phyloP scores from a whole-genome alignment of 92 coral and sea anemone species.

The Zoanthus sociatus region DNA sequence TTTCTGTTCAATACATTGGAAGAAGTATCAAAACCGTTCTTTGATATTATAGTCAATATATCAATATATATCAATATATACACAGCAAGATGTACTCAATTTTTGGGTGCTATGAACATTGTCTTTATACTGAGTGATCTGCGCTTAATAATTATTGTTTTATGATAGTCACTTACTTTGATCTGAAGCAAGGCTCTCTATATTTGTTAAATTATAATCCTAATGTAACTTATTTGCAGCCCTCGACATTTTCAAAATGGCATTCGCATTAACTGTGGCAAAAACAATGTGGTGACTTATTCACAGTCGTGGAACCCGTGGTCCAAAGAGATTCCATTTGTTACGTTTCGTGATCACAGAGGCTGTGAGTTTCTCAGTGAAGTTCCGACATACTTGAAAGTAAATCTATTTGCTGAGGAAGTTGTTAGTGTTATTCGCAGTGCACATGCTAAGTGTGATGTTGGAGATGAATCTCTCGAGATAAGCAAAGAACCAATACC shows the following conservation, averaged over 20 bases:
- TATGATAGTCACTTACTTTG: too few relatives aligned
- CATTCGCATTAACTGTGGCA: conserved; percentile 86
- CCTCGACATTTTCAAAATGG: conserved; percentile 92
- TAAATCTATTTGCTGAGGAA: conserved; percentile 71
- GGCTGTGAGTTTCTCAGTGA: conserved; percentile 64
- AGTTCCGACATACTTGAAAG: conserved; percentile 75
- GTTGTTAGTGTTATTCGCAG: conserved; percentile 67
- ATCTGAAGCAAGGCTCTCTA: background rate
- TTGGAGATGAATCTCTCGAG: conserved; percentile 83
- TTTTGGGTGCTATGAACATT: too few relatives aligned
- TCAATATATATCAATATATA: too few relatives aligned
- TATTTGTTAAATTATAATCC: background rate
- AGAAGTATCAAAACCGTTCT: too few relatives aligned
- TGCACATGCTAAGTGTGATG: conserved; percentile 77
- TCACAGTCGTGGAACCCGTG: conserved; percentile 98
- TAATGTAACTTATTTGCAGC: conserved; percentile 76
- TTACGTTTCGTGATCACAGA: conserved; percentile 85
- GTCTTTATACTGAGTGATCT: too few relatives aligned
- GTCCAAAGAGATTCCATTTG: conserved; percentile 86
- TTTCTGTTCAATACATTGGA: too few relatives aligned
- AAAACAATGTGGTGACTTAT: conserved; percentile 66
- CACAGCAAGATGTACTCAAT: too few relatives aligned
- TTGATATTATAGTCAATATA: too few relatives aligned
- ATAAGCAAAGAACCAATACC: conserved; percentile 84
- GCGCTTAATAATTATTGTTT: too few relatives aligned